Evolutionary conservation across 2,888 invertebrate genomes (phyloP), one percentile per base, ranked within the genome.

Genomic region (Drosophila austrosaltans): DNA sequence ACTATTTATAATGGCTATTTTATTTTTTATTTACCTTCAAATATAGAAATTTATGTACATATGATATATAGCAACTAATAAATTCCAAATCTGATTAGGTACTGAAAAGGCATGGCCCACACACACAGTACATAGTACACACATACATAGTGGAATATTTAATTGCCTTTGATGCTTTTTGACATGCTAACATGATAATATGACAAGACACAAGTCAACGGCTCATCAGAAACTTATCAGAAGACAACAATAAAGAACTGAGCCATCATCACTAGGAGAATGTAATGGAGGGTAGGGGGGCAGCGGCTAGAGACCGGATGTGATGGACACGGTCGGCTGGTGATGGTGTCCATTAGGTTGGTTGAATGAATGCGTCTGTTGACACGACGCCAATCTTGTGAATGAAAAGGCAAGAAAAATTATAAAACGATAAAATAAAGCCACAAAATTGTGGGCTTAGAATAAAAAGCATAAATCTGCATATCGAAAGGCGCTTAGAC

Each of bases 171-270:
- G 72, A 78, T 75, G 77, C 78, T 79, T 87, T 87, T 78, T 81
- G 90, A 87, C 87, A 87, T 72, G 82, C 74, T 62, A 86, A 85
- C 79, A 79, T 74, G 87, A 88, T 89, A 78, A 88, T 89, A 87
- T 89, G 90, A 90, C 89, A 89, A 70, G 86, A 77, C 79, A 77
- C 79, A 69, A 87, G 78, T 87, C 89, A 84, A 63, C 82, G 76
- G 68, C 76, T 71, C 79, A 78, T 75, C 83, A 80, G n/a, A 75
- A 80, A 82, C 72, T 78, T 79, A 78, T 85, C 79, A 77, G 66
- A 58, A 25, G 62, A 53, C 65, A 57, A 25, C 63, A 60, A 70
- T 71, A 53, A 57, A 64, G 56, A 63, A 54, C 74, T 39, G 57
- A 57, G 57, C 57, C 57, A 57, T 57, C 56, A 36, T 12, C 56